Evolutionary conservation across 2,113 vertebrate species (phyloP), one percentile per base, ranked within the genome.

Genomic region (Pongo pygmaeus): DNA sequence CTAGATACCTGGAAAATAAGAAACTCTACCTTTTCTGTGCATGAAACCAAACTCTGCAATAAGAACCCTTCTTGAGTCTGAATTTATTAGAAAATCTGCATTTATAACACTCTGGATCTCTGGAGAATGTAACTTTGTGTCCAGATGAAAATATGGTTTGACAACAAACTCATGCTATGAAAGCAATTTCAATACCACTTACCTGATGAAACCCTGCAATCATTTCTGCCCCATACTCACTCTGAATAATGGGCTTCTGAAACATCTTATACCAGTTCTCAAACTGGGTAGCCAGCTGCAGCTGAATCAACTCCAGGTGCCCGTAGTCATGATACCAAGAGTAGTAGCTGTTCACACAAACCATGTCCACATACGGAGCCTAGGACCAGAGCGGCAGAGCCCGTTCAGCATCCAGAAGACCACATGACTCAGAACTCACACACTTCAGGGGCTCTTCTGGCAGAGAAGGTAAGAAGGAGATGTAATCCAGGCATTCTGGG

Each of bases 291-390:
- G 98, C 98, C 85, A 99, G 99, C 97, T 99, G 99, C 25, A 99
- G 96, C 69, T 98, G 98, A 96, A 99, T 99, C 97, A 99, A 98
- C 97, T 99, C 99, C 94, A 99, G 38, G 57, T 99, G 99, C 30
- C 99, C 99, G 0, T 96, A 88, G 94, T 99, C 99, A 0, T 99
- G 99, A 79, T 99, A 99, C 99, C 99, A 99, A 92, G 99, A 99
- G 92, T 99, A 99, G 98, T 99, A 99, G 95, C 99, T 99, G 79
- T 99, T 99, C 25, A 99, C 99, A 57, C 99, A 99, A 93, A 99
- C 98, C 0, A 99, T 99, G 14, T 99, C 99, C 97, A 99, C 99
- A 0, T 99, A 99, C 1, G 98, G 98, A 12, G 97, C 98, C 99
- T 99, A 67, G 30, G 92, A 2, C 14, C 13, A 93, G 43, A 94